Percentiles rank a stretch among this genome's conserved stretches.
These are phyloP conservation scores for Malaclemys terrapin DNA, from an alignment of 2,113 vertebrate species.

Conservation along the genomic window DNA sequence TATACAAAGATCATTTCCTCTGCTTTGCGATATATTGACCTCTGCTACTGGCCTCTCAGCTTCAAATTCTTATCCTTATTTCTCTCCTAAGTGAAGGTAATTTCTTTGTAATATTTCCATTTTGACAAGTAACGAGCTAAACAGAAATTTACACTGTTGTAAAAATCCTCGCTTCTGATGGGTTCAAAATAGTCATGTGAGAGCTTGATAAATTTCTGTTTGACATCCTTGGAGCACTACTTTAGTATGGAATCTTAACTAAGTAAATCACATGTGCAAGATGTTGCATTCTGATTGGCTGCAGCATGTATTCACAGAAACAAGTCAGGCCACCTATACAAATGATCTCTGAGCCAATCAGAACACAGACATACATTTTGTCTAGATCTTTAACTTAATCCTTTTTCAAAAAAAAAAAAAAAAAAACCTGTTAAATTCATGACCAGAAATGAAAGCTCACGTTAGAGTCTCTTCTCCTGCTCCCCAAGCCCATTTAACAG, in stretches of 20 bases:
- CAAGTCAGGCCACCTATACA: not conserved
- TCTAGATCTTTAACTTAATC: not conserved
- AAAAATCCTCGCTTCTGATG: not conserved
- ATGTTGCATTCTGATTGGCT: accelerated
- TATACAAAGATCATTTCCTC: not conserved
- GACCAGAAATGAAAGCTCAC: not conserved
- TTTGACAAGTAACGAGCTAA: not conserved
- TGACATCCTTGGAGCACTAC: not conserved
- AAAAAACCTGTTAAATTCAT: not conserved
- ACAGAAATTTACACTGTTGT: not conserved
- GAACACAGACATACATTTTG: not conserved
- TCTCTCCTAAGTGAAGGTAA: not conserved
- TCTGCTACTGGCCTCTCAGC: not conserved
- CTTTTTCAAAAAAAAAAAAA: not conserved
- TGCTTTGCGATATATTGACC: not conserved
- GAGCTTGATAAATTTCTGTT: not conserved
- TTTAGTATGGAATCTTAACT: not conserved
- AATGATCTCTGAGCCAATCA: not conserved
- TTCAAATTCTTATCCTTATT: not conserved
- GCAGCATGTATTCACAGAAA: not conserved
- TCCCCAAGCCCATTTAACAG: accelerated
- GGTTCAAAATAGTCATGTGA: not conserved
- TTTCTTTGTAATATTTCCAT: not conserved
- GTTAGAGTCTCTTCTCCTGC: not conserved
- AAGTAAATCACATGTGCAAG: not conserved